Evolutionary conservation across 2,888 invertebrate genomes (phyloP).

Genomic region (Conchocele bisecta): DNA sequence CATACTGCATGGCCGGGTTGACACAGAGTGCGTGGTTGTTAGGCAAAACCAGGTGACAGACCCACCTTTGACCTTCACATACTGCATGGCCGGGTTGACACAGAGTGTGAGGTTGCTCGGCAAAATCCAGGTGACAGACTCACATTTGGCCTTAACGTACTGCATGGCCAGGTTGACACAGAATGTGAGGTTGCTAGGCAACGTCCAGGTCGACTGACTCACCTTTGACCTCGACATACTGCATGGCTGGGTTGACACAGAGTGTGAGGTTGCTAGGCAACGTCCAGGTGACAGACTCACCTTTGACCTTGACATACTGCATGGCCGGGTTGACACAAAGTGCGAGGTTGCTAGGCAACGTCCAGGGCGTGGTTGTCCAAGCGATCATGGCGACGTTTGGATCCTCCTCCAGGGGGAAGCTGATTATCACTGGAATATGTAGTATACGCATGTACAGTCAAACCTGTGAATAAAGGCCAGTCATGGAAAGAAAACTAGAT

Average conservation of each 20-base stretch:
- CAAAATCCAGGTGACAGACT: slow-evolving; percentile 92
- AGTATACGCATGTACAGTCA: too few species aligned
- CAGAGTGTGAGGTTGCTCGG: slow-evolving; percentile 98
- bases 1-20: too few species aligned
- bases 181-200: slow-evolving; percentile 97
- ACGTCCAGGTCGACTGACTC: too few species aligned
- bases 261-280: slow-evolving; percentile 97
- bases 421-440: slow-evolving; percentile 88
- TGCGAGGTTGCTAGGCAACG: slow-evolving; percentile 97
- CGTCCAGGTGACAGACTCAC: slow-evolving; percentile 84
- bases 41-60: neutral
- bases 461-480: too few species aligned
- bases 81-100: slow-evolving; percentile 93
- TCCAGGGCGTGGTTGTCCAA: slow-evolving; percentile 99
- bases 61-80: slow-evolving; percentile 88
- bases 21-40: too few species aligned
- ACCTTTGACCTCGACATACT: slow-evolving; percentile 90
- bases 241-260: slow-evolving; percentile 94
- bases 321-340: slow-evolving; percentile 96
- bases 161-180: slow-evolving; percentile 95
- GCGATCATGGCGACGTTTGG: slow-evolving; percentile 89
- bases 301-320: slow-evolving; percentile 90
- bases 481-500: too few species aligned
- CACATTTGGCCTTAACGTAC: slow-evolving; percentile 90
- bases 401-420: slow-evolving; percentile 91